These are phyloP conservation scores for Eubasilissa splendida DNA, from an alignment of 2,888 invertebrate genomes.

Conservation along the genomic window DNA sequence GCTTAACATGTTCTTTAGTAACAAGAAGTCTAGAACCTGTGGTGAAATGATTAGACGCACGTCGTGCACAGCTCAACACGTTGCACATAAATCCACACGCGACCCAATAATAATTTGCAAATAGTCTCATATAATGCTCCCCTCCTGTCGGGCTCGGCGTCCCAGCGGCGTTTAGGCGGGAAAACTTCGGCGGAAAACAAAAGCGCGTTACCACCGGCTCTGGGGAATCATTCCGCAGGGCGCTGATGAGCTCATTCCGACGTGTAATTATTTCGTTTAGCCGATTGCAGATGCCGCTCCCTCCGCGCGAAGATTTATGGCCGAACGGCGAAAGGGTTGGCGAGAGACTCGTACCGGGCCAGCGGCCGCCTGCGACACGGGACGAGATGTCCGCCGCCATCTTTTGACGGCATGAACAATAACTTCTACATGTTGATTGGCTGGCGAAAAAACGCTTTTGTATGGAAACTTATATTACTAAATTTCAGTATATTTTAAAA, in stretches of 20 bases:
- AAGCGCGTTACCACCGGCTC: conserved; percentile 43
- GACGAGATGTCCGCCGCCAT: conserved; percentile 56
- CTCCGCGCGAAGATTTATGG: conserved; percentile 49
- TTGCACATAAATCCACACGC: conserved; percentile 44
- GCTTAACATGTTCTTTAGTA: neutral
- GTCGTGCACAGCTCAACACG: conserved; percentile 42
- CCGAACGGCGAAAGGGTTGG: conserved; percentile 45
- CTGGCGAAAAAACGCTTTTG: too few relatives aligned
- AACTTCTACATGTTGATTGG: neutral
- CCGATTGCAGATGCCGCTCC: conserved; percentile 57
- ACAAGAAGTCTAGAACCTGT: neutral
- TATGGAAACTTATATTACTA: too few relatives aligned
- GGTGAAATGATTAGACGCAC: conserved; percentile 29
- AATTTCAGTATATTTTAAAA: too few relatives aligned
- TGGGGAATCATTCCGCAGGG: conserved; percentile 56
- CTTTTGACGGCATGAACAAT: conserved; percentile 47
- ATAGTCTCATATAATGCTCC: conserved; percentile 52
- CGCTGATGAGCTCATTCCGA: conserved; percentile 59
- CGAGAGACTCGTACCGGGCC: conserved; percentile 8
- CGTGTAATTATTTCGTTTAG: conserved; percentile 59
- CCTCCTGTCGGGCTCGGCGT: conserved; percentile 32
- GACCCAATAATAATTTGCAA: conserved; percentile 55
- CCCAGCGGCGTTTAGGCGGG: conserved; percentile 55
- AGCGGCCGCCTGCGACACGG: conserved; percentile 16
- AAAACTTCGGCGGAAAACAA: conserved; percentile 41